Conservation (phyloP, 2,888 invertebrate genomes). For the Spilosoma lubricipeda region DNA sequence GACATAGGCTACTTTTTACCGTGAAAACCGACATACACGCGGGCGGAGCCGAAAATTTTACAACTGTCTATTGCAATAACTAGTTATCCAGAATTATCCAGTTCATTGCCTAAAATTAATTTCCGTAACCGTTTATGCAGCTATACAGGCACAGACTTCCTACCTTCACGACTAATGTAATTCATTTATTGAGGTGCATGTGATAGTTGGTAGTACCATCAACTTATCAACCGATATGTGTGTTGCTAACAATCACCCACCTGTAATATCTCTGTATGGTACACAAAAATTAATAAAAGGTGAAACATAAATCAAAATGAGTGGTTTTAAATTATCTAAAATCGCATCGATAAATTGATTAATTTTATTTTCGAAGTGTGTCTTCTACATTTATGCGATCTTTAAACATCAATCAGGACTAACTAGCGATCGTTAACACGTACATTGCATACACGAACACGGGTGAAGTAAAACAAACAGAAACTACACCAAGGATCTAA, state of each 20-base stretch:
- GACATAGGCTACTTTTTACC: too few species aligned
- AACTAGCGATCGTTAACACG: slow-evolving; percentile 44
- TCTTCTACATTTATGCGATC: neutral
- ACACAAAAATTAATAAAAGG: too few species aligned
- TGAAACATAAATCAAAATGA: too few species aligned
- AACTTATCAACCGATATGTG: neutral
- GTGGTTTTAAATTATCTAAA: too few species aligned
- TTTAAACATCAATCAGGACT: slow-evolving; percentile 47
- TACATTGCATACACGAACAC: slow-evolving; percentile 21
- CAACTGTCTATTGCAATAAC: neutral
- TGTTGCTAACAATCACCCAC: neutral
- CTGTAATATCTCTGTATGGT: neutral
- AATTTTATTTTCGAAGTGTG: too few species aligned
- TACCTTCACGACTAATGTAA: neutral
- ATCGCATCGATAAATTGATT: neutral
- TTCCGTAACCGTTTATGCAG: neutral
- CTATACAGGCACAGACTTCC: neutral
- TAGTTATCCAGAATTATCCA: neutral
- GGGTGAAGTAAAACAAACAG: slow-evolving; percentile 45
- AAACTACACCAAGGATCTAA: slow-evolving; percentile 47
- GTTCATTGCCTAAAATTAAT: neutral
- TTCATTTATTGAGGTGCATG: too few species aligned
- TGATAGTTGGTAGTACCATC: neutral
- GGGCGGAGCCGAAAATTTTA: too few species aligned
- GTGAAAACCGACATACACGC: too few species aligned